Conservation (phyloP, 2,797 vertebrate genomes). For the Simalia tracyae region DNA sequence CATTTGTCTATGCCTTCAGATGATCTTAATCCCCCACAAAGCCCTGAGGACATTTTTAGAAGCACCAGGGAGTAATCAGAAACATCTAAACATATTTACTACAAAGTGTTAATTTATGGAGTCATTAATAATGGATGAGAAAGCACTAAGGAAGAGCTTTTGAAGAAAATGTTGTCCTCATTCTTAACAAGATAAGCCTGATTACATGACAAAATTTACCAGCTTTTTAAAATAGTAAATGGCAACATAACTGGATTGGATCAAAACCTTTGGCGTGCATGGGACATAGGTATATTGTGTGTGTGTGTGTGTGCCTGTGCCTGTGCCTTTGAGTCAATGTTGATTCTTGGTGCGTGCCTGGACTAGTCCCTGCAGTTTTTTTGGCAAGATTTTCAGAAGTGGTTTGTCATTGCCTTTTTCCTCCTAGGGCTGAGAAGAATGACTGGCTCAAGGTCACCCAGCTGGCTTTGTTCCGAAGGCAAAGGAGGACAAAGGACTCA, state of each 20-base stretch:
- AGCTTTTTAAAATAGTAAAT: constrained; percentile 80
- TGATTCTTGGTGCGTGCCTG: background rate
- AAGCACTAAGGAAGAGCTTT: constrained; percentile 61
- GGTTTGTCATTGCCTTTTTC: background rate
- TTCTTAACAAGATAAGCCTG: constrained; percentile 69
- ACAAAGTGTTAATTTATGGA: constrained; percentile 63
- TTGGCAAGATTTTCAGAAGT: background rate
- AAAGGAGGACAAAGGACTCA: background rate
- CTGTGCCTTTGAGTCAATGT: background rate
- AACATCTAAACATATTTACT: constrained; percentile 53
- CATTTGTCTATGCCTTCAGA: constrained; percentile 21
- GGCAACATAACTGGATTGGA: constrained; percentile 77
- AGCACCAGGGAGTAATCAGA: constrained; percentile 27
- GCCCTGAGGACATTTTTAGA: constrained; percentile 12
- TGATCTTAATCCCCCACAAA: background rate
- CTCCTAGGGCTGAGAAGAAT: background rate
- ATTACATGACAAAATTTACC: constrained; percentile 74
- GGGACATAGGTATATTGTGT: constrained; percentile 67
- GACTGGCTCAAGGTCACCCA: background rate
- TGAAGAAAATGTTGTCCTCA: constrained; percentile 63
- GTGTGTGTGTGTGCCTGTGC: too few relatives aligned
- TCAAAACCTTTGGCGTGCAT: constrained; percentile 71
- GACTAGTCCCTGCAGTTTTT: background rate
- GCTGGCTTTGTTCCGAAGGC: background rate
- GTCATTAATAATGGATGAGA: constrained; percentile 63